Conservation (phyloP, 2,113 vertebrate species). For the Zapornia atra region DNA sequence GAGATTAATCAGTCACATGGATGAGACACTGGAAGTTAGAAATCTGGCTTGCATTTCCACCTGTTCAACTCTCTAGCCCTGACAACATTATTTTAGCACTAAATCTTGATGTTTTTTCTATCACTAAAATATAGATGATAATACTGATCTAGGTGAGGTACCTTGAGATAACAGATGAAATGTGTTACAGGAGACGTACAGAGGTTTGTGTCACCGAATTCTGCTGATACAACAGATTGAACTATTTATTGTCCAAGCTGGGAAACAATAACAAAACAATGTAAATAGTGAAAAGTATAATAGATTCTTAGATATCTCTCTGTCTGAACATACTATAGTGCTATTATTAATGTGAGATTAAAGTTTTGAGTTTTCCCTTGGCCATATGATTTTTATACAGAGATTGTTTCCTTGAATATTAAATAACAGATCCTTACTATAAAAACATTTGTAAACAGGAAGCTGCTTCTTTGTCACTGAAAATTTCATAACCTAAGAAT, state of each 20-base stretch:
- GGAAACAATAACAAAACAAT: not conserved
- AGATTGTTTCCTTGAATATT: slow-evolving; percentile 22
- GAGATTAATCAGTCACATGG: not conserved
- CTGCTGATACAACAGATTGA: not conserved
- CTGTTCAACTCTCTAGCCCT: not conserved
- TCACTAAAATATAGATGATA: not conserved
- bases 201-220: not conserved
- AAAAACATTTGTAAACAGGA: not conserved
- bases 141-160: not conserved
- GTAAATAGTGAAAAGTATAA: slow-evolving; percentile 1
- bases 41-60: not conserved
- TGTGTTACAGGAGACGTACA: not conserved
- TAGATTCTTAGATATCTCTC: not conserved
- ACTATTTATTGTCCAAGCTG: not conserved
- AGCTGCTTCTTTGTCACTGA: not conserved
- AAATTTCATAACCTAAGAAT: not conserved
- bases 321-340: not conserved
- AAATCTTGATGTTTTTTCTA: not conserved
- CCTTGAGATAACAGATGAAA: not conserved
- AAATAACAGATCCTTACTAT: not conserved
- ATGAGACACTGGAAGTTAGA: not conserved
- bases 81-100: not conserved
- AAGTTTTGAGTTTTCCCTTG: not conserved
- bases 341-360: not conserved
- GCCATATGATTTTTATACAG: not conserved